Evolutionary conservation across 2,113 vertebrate genomes (phyloP), one percentile per base, ranked within the genome.

Genomic region (Burhinus bistriatus): DNA sequence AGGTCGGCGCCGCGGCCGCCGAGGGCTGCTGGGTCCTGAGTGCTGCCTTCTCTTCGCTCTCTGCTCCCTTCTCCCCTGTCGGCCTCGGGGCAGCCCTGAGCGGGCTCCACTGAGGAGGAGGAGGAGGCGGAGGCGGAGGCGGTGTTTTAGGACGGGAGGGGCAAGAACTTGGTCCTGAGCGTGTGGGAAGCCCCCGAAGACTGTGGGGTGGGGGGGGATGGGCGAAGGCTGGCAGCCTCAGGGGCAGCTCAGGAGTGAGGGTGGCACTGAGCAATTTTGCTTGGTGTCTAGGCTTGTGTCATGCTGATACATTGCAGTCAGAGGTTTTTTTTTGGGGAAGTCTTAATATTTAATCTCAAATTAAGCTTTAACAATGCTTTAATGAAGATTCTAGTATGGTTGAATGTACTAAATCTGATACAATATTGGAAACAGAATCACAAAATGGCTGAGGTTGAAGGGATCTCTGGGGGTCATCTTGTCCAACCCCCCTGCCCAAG

Each of bases 41-140:
- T 5, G 2, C 7, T 15, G n/a, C 3, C 3, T 14, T 19, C 23
- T 5, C 20, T 7, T 6, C 5, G 27, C 3, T 15, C 5, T 11
- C 4, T 10, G 3, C 25, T 47, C 12, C 9, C 13, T 11, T 15
- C 20, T n/a, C 4, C 12, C 27, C 25, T 6, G 23, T 9, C 0
- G 0, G 19, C 45, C 11, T 3, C 2, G 55, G n/a, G n/a, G 11
- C 6, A 3, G 64, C 15, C 19, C 10, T 8, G 30, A 18, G 5
- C 30, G 18, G n/a, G 9, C 40, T 61, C 44, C 13, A 0, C 40
- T 14, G 57, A 12, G 61, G 32, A 38, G 7, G 14, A 34, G 23
- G 12, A 5, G 40, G 55, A 45, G 45, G 57, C 10, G 61, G 55
- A 45, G 45, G 57, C 10, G 61, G 12, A 4, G 40, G 55, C 13